Percentiles rank a stretch among this genome's conserved stretches.
These are phyloP conservation scores for Phainopepla nitens DNA, from an alignment of 2,113 vertebrate species.

Conservation along the genomic window DNA sequence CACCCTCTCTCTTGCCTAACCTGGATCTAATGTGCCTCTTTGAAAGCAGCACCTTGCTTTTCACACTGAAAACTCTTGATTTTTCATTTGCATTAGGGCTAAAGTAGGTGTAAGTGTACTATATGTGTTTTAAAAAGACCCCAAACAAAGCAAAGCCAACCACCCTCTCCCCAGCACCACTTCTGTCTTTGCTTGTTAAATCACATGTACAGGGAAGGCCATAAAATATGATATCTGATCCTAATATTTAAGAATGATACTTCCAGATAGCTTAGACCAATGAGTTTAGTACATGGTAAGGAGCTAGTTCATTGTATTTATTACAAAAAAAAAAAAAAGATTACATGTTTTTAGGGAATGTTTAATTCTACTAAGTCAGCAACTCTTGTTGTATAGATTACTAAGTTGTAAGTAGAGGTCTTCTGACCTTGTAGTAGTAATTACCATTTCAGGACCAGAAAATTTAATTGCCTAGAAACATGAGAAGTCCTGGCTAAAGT, in stretches of 20 bases:
- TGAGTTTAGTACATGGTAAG: neutral
- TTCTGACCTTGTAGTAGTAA: neutral
- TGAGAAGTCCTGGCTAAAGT: neutral
- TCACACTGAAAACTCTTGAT: neutral
- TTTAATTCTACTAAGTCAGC: neutral
- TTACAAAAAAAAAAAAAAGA: neutral
- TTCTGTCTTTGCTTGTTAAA: neutral
- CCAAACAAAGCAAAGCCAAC: neutral
- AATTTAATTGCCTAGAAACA: neutral
- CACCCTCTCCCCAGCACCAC: accelerated
- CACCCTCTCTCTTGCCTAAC: neutral
- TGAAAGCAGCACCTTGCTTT: neutral
- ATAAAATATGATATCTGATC: neutral
- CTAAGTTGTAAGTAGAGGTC: neutral
- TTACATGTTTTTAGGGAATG: neutral
- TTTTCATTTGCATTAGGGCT: neutral
- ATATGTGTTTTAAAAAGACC: neutral
- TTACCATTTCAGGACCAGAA: neutral
- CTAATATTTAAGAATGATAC: neutral
- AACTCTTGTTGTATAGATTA: neutral
- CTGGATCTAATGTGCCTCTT: neutral
- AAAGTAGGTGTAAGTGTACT: neutral
- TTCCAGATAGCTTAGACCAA: neutral
- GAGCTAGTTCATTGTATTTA: neutral
- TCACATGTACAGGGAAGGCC: neutral